Evolutionary conservation across 2,888 invertebrate genomes (phyloP), one percentile per base, ranked within the genome.

Genomic region (Papilio demoleus): DNA sequence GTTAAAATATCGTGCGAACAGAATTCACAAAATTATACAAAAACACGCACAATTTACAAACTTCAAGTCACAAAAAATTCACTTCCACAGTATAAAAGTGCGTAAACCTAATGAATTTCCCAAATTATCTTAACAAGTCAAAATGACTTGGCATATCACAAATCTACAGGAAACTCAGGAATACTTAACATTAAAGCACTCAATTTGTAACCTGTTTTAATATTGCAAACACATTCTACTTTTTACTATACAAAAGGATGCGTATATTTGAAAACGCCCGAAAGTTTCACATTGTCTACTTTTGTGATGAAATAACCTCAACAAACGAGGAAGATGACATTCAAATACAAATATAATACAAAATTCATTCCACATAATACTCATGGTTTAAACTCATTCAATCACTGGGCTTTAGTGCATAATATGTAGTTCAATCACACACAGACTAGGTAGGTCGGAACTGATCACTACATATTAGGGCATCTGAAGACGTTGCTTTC

Each of bases 401-500:
- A 65, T 65, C 24, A 53, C 24, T 65, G 42, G 36, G 53, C 47
- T 31, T 5, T 19, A 45, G 45, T 38, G 58, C 27, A 63, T 27
- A 38, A 56, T 8, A 59, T 64, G 31, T 6, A 58, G 19, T 63
- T 31, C 19, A 68, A 63, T 38, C 68, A 68, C 62, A 69, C 61
- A 70, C 61, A 72, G 71, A 71, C 71, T 71, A 73, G 73, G 72
- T 71, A 72, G 72, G 66, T 71, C 70, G 68, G 68, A 63, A 59
- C 65, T 70, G 66, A 63, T 65, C 61, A n/a, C n/a, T 69, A 62
- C 17, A 59, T 65, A 62, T 71, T 75, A 74, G 60, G 75, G 70
- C 66, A 71, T 45, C 70, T 75, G 74, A 64, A 73, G 71, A 56
- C 75, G 73, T 65, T 75, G 75, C 66, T 78, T 76, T 68, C 78